Percentiles rank a stretch among this genome's conserved stretches.
Evolutionary conservation across 1,140 invertebrate genomes (phyloP).

Genomic region (Notospermus geniculatus): DNA sequence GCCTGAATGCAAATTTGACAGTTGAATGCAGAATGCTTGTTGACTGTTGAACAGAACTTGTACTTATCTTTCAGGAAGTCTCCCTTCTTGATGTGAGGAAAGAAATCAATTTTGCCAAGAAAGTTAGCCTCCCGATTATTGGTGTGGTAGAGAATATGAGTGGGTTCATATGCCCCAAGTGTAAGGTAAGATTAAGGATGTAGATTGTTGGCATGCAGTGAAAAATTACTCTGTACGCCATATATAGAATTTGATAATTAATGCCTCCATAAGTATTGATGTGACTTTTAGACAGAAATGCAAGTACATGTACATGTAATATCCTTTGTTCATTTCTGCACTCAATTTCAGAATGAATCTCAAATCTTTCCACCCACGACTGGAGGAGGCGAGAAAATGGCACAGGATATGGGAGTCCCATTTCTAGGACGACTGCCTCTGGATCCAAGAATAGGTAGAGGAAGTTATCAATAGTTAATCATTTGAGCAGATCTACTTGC

Average conservation of each 20-base stretch:
- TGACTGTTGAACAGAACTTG: slow-evolving; percentile 8
- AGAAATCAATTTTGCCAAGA: slow-evolving; percentile 92
- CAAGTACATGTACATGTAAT: too few relatives aligned
- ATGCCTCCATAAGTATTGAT: too few relatives aligned
- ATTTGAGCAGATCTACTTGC: too few relatives aligned
- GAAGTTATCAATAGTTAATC: too few relatives aligned
- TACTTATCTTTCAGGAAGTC: slow-evolving; percentile 62
- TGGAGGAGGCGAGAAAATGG: slow-evolving; percentile 77
- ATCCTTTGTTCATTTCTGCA: too few relatives aligned
- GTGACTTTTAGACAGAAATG: too few relatives aligned
- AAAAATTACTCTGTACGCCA: too few relatives aligned
- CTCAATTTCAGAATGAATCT: slow-evolving; percentile 63
- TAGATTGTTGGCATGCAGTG: too few relatives aligned
- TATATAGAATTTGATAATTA: too few relatives aligned
- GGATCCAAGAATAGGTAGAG: slow-evolving; percentile 52
- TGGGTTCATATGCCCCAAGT: slow-evolving; percentile 87
- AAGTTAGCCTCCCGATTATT: slow-evolving; percentile 81
- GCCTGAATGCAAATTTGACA: too few relatives aligned
- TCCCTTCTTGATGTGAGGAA: slow-evolving; percentile 91
- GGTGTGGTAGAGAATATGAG: slow-evolving; percentile 97
- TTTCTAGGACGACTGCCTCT: slow-evolving; percentile 64
- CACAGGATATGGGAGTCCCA: slow-evolving; percentile 70
- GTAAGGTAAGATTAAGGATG: slow-evolving; percentile 60
- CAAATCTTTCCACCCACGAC: slow-evolving; percentile 75
- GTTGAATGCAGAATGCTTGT: too few relatives aligned